These are phyloP conservation scores for Cyclina sinensis DNA, from an alignment of 1,140 invertebrate genomes.

Conservation along the genomic window DNA sequence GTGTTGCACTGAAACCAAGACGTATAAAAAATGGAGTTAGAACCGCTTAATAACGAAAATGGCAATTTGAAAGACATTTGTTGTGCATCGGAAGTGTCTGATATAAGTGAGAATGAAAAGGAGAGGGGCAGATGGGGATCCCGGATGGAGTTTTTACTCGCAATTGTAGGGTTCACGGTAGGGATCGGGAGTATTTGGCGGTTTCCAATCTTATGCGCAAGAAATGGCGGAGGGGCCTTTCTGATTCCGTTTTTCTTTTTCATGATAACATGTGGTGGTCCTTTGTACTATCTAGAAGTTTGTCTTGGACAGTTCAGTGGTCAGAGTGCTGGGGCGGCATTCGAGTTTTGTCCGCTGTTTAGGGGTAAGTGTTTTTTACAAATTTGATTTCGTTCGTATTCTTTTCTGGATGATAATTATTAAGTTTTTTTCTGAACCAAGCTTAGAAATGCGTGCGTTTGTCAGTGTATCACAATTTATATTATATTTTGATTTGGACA, in stretches of 20 bases:
- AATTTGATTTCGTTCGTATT: too few species aligned
- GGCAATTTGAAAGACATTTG: background rate
- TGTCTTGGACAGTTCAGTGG: slow-evolving; percentile 90
- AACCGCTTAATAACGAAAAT: slow-evolving; percentile 5
- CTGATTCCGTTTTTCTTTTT: slow-evolving; percentile 89
- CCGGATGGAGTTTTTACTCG: slow-evolving; percentile 83
- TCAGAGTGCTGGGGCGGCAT: slow-evolving; percentile 35
- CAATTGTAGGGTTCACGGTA: slow-evolving; percentile 84
- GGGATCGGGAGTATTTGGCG: slow-evolving; percentile 86
- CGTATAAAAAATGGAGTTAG: slow-evolving; percentile 36
- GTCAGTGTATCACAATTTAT: too few species aligned
- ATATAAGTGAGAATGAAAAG: background rate
- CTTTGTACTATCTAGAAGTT: slow-evolving; percentile 91
- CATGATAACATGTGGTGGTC: slow-evolving; percentile 89
- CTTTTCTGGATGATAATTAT: too few species aligned
- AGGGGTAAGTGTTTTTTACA: slow-evolving; percentile 32
- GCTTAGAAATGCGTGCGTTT: too few species aligned
- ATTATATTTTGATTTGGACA: too few species aligned
- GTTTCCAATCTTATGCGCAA: slow-evolving; percentile 87
- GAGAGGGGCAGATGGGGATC: slow-evolving; percentile 76
- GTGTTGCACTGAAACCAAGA: too few species aligned
- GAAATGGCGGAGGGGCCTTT: slow-evolving; percentile 89
- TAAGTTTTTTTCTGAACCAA: too few species aligned
- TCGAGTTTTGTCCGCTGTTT: slow-evolving; percentile 38
- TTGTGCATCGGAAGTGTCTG: background rate